These are phyloP conservation scores for Lophura nycthemera DNA, from an alignment of 2,113 vertebrate genomes.

Conservation along the genomic window DNA sequence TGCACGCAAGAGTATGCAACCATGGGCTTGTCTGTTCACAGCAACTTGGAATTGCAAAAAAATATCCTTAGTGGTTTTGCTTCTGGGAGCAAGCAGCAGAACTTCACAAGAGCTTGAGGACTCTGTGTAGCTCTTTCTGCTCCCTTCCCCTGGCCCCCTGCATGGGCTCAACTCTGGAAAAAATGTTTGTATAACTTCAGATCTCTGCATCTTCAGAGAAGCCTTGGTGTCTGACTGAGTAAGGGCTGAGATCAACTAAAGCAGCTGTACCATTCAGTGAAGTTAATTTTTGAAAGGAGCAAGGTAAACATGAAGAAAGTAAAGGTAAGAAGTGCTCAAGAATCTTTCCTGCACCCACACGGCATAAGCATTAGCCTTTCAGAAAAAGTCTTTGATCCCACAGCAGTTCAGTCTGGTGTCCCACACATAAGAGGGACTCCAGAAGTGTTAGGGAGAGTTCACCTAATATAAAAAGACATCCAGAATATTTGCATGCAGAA, in stretches of 20 bases:
- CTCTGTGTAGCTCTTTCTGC: not conserved
- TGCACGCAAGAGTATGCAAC: fast-evolving
- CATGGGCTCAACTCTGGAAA: not conserved
- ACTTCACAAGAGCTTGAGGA: not conserved
- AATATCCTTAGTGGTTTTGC: not conserved
- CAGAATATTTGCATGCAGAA: not conserved
- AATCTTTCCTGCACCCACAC: not conserved
- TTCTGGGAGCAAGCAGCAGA: not conserved
- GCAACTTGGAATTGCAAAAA: not conserved
- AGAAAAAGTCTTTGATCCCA: not conserved
- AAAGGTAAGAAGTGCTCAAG: not conserved
- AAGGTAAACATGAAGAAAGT: not conserved
- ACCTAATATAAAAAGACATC: not conserved
- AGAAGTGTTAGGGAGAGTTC: not conserved
- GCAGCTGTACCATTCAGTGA: fast-evolving
- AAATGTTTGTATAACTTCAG: not conserved
- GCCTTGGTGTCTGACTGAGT: not conserved
- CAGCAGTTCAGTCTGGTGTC: not conserved
- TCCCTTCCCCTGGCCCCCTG: not conserved
- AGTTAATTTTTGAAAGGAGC: not conserved
- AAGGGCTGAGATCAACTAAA: not conserved
- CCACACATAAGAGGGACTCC: not conserved
- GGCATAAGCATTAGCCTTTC: not conserved
- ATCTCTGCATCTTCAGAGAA: not conserved
- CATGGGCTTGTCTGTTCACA: not conserved